Evolutionary conservation across 2,797 vertebrate genomes (phyloP).

Genomic region (Chromobotia macracanthus): DNA sequence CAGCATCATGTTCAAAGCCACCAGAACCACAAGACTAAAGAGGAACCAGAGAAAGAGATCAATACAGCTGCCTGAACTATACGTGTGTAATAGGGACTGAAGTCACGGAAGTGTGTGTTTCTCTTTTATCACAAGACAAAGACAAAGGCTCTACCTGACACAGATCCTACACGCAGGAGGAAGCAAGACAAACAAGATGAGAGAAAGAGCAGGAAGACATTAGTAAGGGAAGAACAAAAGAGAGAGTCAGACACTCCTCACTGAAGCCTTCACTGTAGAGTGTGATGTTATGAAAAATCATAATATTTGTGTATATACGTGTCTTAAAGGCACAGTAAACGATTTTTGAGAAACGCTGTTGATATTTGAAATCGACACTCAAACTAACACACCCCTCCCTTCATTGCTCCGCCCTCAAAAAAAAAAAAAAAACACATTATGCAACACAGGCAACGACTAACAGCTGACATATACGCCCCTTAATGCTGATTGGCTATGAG

Average conservation of each 20-base stretch:
- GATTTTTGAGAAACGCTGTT: too few species aligned
- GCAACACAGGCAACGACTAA: too few species aligned
- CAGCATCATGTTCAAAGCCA: constrained; percentile 88
- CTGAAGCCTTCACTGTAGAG: neutral
- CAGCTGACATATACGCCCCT: too few species aligned
- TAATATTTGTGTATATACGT: neutral
- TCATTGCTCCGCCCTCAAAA: too few species aligned
- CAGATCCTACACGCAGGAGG: constrained; percentile 82
- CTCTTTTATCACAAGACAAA: constrained; percentile 32
- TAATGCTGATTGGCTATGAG: neutral
- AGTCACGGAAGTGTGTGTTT: neutral
- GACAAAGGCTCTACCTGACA: constrained; percentile 83
- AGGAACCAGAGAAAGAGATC: constrained; percentile 1
- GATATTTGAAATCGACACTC: too few species aligned
- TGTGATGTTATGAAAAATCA: neutral
- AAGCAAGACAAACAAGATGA: constrained; percentile 61
- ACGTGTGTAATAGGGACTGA: neutral
- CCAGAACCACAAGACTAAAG: constrained; percentile 84
- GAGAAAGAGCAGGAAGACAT: constrained; percentile 63
- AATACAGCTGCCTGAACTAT: neutral
- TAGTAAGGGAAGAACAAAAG: constrained; percentile 54
- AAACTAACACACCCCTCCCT: too few species aligned
- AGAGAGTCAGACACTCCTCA: neutral
- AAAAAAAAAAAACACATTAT: too few species aligned
- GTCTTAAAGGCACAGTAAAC: too few species aligned